Percentiles rank a stretch among this genome's conserved stretches.
These are phyloP conservation scores for Anaspis maculata DNA, from an alignment of 2,888 invertebrate species.

Conservation along the genomic window DNA sequence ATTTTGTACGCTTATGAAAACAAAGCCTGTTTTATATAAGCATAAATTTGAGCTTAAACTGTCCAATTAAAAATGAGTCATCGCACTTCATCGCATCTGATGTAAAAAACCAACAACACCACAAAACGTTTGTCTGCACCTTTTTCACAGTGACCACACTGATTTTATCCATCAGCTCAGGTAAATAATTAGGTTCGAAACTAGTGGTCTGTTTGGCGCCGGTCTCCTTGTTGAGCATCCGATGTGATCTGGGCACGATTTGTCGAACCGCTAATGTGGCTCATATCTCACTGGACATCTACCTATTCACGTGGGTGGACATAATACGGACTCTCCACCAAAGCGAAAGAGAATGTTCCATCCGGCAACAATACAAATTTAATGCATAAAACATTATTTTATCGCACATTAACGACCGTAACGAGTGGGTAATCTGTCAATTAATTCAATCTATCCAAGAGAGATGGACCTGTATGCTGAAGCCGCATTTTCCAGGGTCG, in stretches of 20 bases:
- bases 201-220: constrained; percentile 29
- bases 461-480: too few species aligned
- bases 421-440: constrained; percentile 3
- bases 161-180: too few species aligned
- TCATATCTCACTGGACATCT: constrained; percentile 24
- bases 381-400: constrained; percentile 1
- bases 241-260: constrained; percentile 28
- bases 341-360: not conserved
- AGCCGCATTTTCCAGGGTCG: too few species aligned
- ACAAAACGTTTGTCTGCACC: constrained; percentile 4
- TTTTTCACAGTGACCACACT: not conserved
- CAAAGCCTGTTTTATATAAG: too few species aligned
- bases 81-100: too few species aligned
- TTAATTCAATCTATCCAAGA: constrained; percentile 3
- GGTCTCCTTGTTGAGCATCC: constrained; percentile 22
- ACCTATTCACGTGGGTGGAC: constrained; percentile 20
- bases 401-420: constrained; percentile 2
- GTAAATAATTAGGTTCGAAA: constrained; percentile 2
- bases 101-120: too few species aligned
- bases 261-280: constrained; percentile 28
- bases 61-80: too few species aligned
- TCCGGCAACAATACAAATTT: not conserved
- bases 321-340: too few species aligned
- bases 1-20: too few species aligned
- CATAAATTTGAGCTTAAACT: too few species aligned